Base-by-base conservation (phyloP, 2,113 vertebrate species). In the Ammospiza caudacuta region DNA sequence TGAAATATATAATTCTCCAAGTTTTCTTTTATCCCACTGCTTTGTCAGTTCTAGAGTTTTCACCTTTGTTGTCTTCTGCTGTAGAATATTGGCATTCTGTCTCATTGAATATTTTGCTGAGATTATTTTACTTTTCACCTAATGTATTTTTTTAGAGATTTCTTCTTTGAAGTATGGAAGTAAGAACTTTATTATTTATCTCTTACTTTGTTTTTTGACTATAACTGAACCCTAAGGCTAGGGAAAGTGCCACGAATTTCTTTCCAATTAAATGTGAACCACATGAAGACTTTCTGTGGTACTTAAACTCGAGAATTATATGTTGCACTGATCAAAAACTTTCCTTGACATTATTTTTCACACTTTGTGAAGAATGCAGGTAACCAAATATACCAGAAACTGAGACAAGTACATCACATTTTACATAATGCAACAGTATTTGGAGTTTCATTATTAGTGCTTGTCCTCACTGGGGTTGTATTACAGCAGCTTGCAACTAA, bases 241-340 rank as follows among this genome's bases (percentile, higher is more conserved):
- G 39, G 20, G n/a, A 72, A 93, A 66, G 46, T 77, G 75, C 55
- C 55, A 44, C 0, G 0, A 77, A 47, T 93, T 73, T 87, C 43
- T 92, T 94, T 85, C 35, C 51, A 91, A 31, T 94, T 95, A 90
- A 93, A 88, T 86, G 39, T 70, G 61, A 95, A 77, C 72, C 22
- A 23, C 61, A 24, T 59, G 59, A 93, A 93, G 29, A 77, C 6
- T 79, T 76, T 83, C 49, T 63, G 5, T 77, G 62, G 29, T 80
- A 64, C 33, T 67, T 93, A 22, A 57, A 68, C 47, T 87, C 20
- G 59, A 73, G 52, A 80, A 74, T 83, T 77, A 23, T 9, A 64
- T 78, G n/a, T 43, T 95, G 19, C 31, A 61, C 43, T 57, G 35
- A 86, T 95, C 57, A 81, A 83, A 94, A 92, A 54, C 37, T 55